Evolutionary conservation across 2,888 invertebrate genomes (phyloP).

Genomic region (Luperina testacea): DNA sequence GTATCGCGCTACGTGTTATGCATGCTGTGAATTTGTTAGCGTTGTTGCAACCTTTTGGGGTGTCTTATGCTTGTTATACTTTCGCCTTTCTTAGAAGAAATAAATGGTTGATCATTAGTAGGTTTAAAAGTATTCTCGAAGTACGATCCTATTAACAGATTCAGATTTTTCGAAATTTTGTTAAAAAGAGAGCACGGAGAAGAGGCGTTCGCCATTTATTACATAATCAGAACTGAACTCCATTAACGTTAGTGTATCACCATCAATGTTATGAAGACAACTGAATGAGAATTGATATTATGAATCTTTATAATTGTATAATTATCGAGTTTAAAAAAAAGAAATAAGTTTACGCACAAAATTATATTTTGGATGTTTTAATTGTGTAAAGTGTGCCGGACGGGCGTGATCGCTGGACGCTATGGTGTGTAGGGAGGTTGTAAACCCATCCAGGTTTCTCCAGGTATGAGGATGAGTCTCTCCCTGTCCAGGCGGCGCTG

Average conservation of each 20-base stretch:
- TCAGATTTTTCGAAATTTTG: neutral
- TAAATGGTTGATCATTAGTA: conserved; percentile 7
- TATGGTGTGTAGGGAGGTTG: too few relatives aligned
- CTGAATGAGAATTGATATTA: neutral
- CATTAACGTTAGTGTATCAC: neutral
- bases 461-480: too few relatives aligned
- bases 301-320: neutral
- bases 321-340: too few relatives aligned
- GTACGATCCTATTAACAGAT: neutral
- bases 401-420: too few relatives aligned
- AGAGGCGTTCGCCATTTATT: neutral
- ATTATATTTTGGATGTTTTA: too few relatives aligned
- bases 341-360: too few relatives aligned
- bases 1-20: conserved; percentile 30
- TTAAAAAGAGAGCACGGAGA: neutral
- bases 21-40: conserved; percentile 12
- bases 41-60: neutral
- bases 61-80: neutral
- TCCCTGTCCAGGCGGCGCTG: too few relatives aligned
- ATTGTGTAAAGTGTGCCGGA: too few relatives aligned
- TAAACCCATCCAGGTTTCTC: too few relatives aligned
- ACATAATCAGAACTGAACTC: neutral
- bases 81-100: conserved; percentile 10
- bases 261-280: neutral
- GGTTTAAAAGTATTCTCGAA: neutral